phyloP scores from a whole-genome alignment of 2,888 invertebrate species.

The Drosophila siamana region DNA sequence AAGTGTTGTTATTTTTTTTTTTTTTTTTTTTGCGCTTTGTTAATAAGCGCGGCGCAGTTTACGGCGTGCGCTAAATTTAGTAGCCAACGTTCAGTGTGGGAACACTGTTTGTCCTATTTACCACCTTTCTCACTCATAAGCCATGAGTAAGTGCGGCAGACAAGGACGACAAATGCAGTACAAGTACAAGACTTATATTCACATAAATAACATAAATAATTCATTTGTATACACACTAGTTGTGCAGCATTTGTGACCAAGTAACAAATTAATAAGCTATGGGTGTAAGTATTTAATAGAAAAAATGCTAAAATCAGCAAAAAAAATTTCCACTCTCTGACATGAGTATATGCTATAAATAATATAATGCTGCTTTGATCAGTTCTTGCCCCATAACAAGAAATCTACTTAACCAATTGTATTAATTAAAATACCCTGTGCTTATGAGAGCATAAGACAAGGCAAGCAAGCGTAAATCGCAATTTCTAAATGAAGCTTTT shows the following conservation, averaged over 20 bases:
- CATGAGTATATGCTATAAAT: neutral
- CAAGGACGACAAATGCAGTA: neutral
- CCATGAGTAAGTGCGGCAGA: neutral
- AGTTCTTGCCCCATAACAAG: neutral
- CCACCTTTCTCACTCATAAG: neutral
- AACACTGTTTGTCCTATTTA: conserved; percentile 40
- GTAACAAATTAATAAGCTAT: conserved; percentile 9
- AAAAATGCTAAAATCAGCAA: neutral
- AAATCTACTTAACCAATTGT: conserved; percentile 2
- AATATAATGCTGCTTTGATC: neutral
- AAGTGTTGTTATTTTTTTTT: conserved; percentile 18
- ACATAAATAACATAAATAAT: too few relatives aligned
- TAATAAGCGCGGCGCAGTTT: conserved; percentile 72
- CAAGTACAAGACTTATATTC: neutral
- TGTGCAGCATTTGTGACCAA: conserved; percentile 35
- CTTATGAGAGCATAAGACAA: conserved; percentile 9
- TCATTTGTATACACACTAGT: conserved; percentile 1
- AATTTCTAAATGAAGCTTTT: conserved; percentile 62
- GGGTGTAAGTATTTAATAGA: neutral
- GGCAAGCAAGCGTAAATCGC: conserved; percentile 35
- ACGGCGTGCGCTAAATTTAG: conserved; percentile 65
- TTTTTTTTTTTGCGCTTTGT: conserved; percentile 41
- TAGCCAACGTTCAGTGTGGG: conserved; percentile 66
- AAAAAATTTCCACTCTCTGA: neutral
- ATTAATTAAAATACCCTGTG: conserved; percentile 17